Percentiles rank a stretch among this genome's conserved stretches.
Conservation (phyloP, 2,888 invertebrate genomes). For the Eucera pruinosa region DNA sequence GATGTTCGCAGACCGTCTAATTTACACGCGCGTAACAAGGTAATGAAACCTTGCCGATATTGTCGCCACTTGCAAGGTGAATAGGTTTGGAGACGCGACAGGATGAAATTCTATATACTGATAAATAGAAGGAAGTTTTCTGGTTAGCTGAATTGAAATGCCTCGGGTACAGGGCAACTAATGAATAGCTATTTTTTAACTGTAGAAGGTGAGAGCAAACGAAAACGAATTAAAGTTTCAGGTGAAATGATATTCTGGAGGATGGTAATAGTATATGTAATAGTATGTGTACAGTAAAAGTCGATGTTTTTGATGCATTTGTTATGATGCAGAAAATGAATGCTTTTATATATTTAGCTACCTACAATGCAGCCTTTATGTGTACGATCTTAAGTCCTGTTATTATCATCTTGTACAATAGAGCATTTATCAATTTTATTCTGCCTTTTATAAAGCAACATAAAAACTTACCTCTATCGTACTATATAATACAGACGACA, state of each 20-base stretch:
- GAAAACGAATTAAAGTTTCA: not conserved
- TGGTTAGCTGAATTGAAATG: not conserved
- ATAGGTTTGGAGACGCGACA: not conserved
- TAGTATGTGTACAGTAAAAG: not conserved
- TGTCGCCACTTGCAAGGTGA: not conserved
- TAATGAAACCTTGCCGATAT: conserved; percentile 41
- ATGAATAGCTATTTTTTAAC: not conserved
- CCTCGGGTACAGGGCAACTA: not conserved
- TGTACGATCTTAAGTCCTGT: not conserved
- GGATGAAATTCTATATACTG: not conserved
- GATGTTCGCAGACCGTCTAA: conserved; percentile 29
- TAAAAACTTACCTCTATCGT: not conserved
- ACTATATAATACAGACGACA: conserved; percentile 2
- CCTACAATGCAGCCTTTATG: too few relatives aligned
- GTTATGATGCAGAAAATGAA: not conserved
- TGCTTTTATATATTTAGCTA: not conserved
- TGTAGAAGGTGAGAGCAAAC: too few relatives aligned
- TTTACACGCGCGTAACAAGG: conserved; percentile 30
- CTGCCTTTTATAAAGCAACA: not conserved
- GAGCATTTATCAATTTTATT: not conserved
- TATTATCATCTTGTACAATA: not conserved
- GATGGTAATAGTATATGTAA: not conserved
- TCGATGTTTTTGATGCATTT: not conserved
- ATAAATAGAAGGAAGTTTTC: not conserved
- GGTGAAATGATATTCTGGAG: not conserved